phyloP scores from a whole-genome alignment of 2,888 invertebrate species.

The Leucophenga montana region DNA sequence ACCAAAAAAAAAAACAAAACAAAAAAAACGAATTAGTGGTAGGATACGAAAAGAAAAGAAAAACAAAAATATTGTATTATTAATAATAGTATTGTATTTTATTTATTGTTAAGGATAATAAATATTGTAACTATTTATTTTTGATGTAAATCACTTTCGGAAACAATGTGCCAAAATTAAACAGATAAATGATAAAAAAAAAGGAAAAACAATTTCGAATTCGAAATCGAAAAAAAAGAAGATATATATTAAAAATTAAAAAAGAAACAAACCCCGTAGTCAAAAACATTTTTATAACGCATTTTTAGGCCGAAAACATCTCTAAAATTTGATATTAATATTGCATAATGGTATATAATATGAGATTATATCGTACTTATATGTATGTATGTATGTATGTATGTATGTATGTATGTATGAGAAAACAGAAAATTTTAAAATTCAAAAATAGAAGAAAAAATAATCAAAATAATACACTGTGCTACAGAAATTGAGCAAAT shows the following conservation, averaged over 20 bases:
- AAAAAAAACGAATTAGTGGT: conserved; percentile 37
- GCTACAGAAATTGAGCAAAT: conserved; percentile 18
- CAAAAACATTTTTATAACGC: conserved; percentile 31
- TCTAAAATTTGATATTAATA: conserved; percentile 14
- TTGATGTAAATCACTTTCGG: conserved; percentile 61
- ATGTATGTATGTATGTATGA: background rate
- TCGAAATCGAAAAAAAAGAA: conserved; percentile 41
- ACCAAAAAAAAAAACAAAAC: conserved; percentile 19
- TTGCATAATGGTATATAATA: background rate
- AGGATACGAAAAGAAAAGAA: conserved; percentile 30
- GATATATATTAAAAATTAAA: conserved; percentile 15
- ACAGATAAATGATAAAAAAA: conserved; percentile 35
- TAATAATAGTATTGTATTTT: conserved; percentile 41
- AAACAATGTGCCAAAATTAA: conserved; percentile 71
- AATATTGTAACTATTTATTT: conserved; percentile 45
- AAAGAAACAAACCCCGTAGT: conserved; percentile 35
- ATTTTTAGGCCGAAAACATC: conserved; percentile 11
- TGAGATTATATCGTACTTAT: background rate
- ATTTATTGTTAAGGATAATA: conserved; percentile 42
- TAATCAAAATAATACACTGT: conserved; percentile 15
- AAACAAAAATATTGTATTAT: background rate
- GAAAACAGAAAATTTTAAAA: background rate
- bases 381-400: background rate
- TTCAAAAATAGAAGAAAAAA: background rate
- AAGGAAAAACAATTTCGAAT: conserved; percentile 48